Conservation (phyloP, 2,797 vertebrate species). For the Myotis vivesi region DNA sequence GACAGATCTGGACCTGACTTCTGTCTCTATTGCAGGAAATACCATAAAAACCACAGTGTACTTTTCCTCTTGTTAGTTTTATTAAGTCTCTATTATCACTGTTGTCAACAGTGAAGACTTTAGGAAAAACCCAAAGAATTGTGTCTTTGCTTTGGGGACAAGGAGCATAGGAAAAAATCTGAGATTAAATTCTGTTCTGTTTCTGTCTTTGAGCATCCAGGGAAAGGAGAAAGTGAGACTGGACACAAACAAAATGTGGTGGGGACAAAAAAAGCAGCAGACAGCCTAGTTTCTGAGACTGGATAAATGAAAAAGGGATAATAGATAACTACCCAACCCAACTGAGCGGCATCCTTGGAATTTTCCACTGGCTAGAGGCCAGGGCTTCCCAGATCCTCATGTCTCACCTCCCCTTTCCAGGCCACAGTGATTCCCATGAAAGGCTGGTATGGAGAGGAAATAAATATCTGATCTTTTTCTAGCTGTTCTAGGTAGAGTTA, state of each 20-base stretch:
- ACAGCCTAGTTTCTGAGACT: background rate
- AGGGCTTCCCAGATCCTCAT: background rate
- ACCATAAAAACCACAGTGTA: background rate
- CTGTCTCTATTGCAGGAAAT: background rate
- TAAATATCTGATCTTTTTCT: background rate
- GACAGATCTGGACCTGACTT: background rate
- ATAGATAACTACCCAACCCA: background rate
- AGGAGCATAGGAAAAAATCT: background rate
- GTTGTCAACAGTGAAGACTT: background rate
- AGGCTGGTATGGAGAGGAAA: background rate
- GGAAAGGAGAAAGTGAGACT: background rate
- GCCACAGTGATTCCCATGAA: background rate
- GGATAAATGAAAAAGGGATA: background rate
- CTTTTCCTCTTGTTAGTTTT: background rate
- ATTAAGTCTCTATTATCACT: background rate
- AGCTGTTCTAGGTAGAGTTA: background rate
- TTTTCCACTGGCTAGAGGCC: background rate
- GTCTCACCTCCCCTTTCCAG: background rate
- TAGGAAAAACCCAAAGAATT: background rate
- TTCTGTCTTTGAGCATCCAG: constrained; percentile 27
- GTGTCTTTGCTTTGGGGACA: background rate
- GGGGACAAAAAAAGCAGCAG: background rate
- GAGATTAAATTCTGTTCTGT: background rate
- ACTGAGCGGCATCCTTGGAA: background rate
- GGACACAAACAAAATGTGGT: background rate